Conservation (phyloP, 2,888 invertebrate species). For the Schizaphis graminum region DNA sequence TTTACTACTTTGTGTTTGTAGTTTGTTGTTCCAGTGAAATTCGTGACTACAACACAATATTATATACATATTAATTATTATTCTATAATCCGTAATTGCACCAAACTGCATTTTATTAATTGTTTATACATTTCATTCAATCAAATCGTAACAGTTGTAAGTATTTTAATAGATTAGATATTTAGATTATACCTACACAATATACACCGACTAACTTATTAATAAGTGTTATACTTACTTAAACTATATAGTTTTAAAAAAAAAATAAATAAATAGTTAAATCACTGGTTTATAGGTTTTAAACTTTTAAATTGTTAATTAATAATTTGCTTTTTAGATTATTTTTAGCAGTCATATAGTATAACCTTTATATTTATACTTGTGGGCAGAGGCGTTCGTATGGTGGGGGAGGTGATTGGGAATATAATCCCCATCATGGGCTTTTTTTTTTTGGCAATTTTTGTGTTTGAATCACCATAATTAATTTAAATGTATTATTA, state of each 20-base stretch:
- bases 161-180: background rate
- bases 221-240: background rate
- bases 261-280: background rate
- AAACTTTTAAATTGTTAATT: background rate
- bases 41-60: background rate
- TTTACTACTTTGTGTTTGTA: background rate
- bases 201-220: background rate
- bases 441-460: no score
- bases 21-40: background rate
- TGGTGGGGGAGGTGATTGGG: no score
- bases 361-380: background rate
- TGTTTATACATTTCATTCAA: background rate
- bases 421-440: no score
- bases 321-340: background rate
- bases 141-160: constrained; percentile 6
- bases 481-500: no score
- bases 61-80: background rate
- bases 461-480: no score
- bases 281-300: background rate
- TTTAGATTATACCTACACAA: background rate
- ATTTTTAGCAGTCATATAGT: background rate
- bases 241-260: background rate
- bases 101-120: background rate
- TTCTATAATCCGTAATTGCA: background rate
- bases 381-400: background rate